A percentile compares a stretch with the other conserved stretches of the same genome.
Conservation (phyloP, 2,113 vertebrate species). For the Orycteropus afer region DNA sequence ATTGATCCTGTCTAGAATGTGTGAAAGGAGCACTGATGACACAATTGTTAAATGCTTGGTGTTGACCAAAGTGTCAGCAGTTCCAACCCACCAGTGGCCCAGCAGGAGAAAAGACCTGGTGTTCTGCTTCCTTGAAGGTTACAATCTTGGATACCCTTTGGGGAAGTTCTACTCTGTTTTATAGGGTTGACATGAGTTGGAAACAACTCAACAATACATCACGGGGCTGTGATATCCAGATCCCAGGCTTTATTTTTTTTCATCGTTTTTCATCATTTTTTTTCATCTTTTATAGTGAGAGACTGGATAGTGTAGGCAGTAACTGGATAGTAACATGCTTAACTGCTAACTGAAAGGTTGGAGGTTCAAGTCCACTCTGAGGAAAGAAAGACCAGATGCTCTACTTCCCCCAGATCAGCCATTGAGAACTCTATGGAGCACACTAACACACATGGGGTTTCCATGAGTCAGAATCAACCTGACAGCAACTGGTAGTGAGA, state of each 20-base stretch:
- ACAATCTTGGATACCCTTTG: background rate
- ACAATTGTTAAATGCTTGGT: background rate
- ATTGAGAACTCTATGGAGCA: background rate
- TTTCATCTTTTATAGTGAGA: background rate
- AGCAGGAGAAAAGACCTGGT: no score
- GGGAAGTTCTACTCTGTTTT: background rate
- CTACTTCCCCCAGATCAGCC: background rate
- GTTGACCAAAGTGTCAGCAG: background rate
- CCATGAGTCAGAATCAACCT: background rate
- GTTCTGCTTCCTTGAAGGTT: no score
- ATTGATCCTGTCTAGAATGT: no score
- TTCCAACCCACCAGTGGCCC: background rate
- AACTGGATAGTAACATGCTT: background rate
- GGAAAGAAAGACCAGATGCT: background rate
- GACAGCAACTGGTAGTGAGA: background rate
- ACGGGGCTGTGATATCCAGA: background rate
- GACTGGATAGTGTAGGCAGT: background rate
- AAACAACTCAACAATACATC: background rate
- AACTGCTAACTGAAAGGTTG: background rate
- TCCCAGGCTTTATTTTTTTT: background rate
- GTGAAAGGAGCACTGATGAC: background rate
- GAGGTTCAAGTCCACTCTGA: background rate
- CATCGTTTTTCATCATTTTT: no score
- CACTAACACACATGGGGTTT: background rate
- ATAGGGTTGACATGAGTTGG: background rate